A percentile compares a stretch with the other conserved stretches of the same genome.
Conservation (phyloP, 2,797 vertebrate species). For the Brachyalestes nurse region DNA sequence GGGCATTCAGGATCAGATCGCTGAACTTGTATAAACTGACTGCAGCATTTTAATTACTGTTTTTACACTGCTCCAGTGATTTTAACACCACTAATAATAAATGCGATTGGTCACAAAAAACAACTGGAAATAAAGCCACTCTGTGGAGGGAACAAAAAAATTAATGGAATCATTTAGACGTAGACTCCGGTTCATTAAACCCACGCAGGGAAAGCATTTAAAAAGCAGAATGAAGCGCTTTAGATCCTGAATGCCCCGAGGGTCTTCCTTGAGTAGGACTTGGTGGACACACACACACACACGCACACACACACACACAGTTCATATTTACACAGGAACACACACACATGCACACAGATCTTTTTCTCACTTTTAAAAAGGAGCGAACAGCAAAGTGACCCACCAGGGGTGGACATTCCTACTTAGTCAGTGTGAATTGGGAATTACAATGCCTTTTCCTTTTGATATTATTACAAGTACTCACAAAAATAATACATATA, state of each 20-base stretch:
- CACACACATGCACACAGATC: conserved; percentile 33
- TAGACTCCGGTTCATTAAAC: conserved; percentile 2
- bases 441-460: too few species aligned
- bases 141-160: neutral
- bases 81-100: neutral
- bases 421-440: too few species aligned
- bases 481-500: too few species aligned
- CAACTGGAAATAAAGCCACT: neutral
- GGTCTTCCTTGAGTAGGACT: neutral
- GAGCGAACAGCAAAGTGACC: neutral
- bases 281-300: neutral
- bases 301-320: conserved; percentile 28
- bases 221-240: conserved; percentile 11
- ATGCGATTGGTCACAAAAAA: neutral
- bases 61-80: neutral
- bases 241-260: conserved; percentile 23
- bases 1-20: neutral
- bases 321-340: neutral
- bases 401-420: neutral
- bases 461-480: too few species aligned
- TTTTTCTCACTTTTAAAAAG: neutral
- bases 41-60: neutral
- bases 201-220: conserved; percentile 13
- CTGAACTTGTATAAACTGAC: neutral
- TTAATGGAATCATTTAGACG: conserved; percentile 6